Conservation (phyloP, 1,140 invertebrate genomes). For the Drosophila neocordata region DNA sequence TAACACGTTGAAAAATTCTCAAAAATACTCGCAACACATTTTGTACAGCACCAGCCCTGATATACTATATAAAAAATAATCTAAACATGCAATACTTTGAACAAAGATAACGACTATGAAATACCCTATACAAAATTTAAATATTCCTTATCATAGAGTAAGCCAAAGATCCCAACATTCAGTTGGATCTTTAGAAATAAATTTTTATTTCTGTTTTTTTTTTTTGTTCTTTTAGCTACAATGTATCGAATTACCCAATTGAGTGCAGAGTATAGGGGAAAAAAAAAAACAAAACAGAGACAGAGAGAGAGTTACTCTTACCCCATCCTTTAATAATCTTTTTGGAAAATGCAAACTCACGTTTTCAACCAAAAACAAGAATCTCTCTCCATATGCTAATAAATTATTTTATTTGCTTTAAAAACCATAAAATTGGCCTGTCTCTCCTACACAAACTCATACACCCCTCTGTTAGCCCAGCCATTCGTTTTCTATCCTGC, state of each 20-base stretch:
- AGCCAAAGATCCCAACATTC: no score
- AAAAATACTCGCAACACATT: not conserved
- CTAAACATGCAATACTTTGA: not conserved
- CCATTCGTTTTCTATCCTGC: not conserved
- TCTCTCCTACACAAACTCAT: not conserved
- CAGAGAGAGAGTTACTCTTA: not conserved
- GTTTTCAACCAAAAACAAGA: constrained; percentile 20
- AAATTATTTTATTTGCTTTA: constrained; percentile 59
- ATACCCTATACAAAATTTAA: not conserved
- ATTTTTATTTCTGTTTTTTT: no score
- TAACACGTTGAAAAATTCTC: not conserved
- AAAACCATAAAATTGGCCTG: constrained; percentile 48
- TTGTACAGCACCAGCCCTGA: no score
- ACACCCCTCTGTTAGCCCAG: no score
- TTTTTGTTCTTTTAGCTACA: no score
- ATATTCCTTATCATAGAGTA: no score
- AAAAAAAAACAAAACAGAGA: no score
- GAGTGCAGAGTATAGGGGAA: not conserved
- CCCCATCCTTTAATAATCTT: constrained; percentile 30
- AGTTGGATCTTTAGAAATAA: no score
- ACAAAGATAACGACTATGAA: not conserved
- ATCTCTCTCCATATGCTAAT: constrained; percentile 44
- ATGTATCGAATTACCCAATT: no score
- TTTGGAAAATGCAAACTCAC: constrained; percentile 28
- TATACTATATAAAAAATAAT: not conserved